Percentiles rank a stretch among this genome's conserved stretches.
These are phyloP conservation scores for Erebia aethiops DNA, from an alignment of 2,888 invertebrate species.

Conservation along the genomic window DNA sequence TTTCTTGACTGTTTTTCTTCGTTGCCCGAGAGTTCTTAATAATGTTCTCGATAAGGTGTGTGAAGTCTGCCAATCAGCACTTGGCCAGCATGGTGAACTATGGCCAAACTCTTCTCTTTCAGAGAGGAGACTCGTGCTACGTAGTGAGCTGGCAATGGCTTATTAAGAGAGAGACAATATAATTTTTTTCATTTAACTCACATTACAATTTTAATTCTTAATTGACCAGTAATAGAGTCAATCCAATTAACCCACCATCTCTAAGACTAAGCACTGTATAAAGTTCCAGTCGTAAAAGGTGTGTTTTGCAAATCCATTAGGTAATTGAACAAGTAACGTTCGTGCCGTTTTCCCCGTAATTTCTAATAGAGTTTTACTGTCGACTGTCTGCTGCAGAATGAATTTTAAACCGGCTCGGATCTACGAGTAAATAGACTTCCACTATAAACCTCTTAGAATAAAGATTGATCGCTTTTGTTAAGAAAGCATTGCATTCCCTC, in stretches of 20 bases:
- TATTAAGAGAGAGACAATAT: too few species aligned
- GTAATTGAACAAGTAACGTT: constrained; percentile 42
- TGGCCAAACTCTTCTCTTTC: too few species aligned
- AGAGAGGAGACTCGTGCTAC: too few species aligned
- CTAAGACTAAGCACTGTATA: constrained; percentile 24
- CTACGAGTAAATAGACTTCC: constrained; percentile 8
- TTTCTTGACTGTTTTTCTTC: too few species aligned
- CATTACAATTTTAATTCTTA: too few species aligned
- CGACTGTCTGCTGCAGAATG: constrained; percentile 22
- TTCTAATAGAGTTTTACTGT: constrained; percentile 34
- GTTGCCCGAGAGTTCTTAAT: too few species aligned
- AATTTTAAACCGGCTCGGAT: constrained; percentile 11
- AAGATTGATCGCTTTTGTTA: constrained; percentile 22
- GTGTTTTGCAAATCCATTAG: constrained; percentile 46
- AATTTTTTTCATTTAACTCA: too few species aligned
- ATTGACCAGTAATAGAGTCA: too few species aligned
- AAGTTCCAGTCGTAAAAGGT: constrained; percentile 37
- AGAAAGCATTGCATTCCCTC: constrained; percentile 6
- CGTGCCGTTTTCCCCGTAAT: constrained; percentile 23
- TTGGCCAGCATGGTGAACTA: too few species aligned
- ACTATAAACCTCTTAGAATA: constrained; percentile 17
- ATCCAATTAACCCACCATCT: constrained; percentile 3
- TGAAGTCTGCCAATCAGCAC: too few species aligned
- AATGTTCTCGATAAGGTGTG: too few species aligned
- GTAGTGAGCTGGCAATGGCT: too few species aligned